Percentiles rank a stretch among this genome's conserved stretches.
These are phyloP conservation scores for Coregonus sp. DNA, from an alignment of 2,797 vertebrate genomes.

Conservation along the genomic window DNA sequence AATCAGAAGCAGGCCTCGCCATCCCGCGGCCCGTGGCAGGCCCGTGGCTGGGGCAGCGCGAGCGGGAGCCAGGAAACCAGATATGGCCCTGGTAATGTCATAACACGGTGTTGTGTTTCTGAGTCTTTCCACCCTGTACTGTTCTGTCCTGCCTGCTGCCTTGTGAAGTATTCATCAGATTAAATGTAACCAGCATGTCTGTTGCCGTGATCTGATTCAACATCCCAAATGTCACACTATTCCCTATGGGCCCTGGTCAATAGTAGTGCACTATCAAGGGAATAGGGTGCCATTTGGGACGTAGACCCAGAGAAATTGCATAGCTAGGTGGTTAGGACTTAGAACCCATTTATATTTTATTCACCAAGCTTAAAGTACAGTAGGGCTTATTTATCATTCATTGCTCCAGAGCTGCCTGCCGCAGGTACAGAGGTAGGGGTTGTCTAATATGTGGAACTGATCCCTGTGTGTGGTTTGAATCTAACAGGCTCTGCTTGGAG, in stretches of 20 bases:
- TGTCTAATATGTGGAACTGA: not conserved
- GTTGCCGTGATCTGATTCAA: not conserved
- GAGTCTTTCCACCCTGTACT: not conserved
- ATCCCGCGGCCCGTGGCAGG: slow-evolving; percentile 85
- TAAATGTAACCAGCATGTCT: slow-evolving; percentile 21
- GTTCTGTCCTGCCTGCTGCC: not conserved
- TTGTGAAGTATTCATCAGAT: slow-evolving; percentile 34
- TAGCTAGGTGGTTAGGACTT: not conserved
- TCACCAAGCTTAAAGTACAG: slow-evolving; percentile 7
- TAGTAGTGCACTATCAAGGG: not conserved
- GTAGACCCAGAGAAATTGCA: not conserved
- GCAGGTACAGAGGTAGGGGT: slow-evolving; percentile 9
- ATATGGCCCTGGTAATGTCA: slow-evolving; percentile 83
- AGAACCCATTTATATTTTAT: slow-evolving; percentile 42
- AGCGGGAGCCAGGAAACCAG: slow-evolving; percentile 83
- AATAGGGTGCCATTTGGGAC: not conserved
- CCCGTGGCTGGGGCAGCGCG: slow-evolving; percentile 79
- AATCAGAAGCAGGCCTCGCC: slow-evolving; percentile 83
- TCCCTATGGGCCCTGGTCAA: not conserved
- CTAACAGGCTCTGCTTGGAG: slow-evolving; percentile 85
- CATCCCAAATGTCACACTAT: not conserved
- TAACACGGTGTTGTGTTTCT: not conserved
- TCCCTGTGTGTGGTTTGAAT: slow-evolving; percentile 2
- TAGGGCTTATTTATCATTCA: slow-evolving; percentile 37
- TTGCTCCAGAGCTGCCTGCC: slow-evolving; percentile 19